Conservation (phyloP, 1,140 invertebrate genomes). For the Drosophila suzukii region DNA sequence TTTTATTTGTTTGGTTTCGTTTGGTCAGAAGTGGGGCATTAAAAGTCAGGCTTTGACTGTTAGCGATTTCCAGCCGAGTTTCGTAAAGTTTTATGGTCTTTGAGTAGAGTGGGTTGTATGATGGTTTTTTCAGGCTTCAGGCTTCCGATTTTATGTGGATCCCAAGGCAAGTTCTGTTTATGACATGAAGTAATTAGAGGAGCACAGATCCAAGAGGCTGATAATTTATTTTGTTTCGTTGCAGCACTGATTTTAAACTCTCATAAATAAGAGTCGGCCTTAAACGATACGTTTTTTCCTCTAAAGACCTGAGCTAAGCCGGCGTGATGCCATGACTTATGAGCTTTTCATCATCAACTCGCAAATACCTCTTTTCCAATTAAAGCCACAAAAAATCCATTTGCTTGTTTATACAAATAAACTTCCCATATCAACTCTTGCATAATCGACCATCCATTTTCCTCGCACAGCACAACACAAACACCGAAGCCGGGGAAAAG, state of each 20-base stretch:
- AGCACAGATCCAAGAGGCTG: not conserved
- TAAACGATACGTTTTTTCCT: not conserved
- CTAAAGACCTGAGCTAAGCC: not conserved
- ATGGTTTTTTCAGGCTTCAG: not conserved
- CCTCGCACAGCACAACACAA: not conserved
- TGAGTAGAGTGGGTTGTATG: conserved; percentile 1
- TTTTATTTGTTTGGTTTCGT: conserved; percentile 12
- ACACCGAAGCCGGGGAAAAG: conserved; percentile 30
- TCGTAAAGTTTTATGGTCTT: conserved; percentile 27
- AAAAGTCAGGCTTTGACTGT: conserved; percentile 34
- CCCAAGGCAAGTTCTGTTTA: conserved; percentile 27
- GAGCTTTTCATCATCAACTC: conserved; percentile 14
- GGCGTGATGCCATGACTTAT: conserved; percentile 8
- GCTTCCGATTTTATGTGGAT: conserved; percentile 10
- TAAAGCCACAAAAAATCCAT: conserved; percentile 52
- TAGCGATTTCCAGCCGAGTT: conserved; percentile 15
- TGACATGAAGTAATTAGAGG: conserved; percentile 11
- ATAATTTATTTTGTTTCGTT: not conserved
- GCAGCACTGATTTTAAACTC: not conserved
- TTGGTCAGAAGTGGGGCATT: conserved; percentile 25
- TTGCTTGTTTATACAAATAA: conserved; percentile 43
- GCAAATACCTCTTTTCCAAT: conserved; percentile 18
- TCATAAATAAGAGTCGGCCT: not conserved
- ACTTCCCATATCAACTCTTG: conserved; percentile 52
- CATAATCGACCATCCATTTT: conserved; percentile 72